Percentiles rank a stretch among this genome's conserved stretches.
Conservation (phyloP, 2,888 invertebrate species). For the Callyntrura guangdongensis region DNA sequence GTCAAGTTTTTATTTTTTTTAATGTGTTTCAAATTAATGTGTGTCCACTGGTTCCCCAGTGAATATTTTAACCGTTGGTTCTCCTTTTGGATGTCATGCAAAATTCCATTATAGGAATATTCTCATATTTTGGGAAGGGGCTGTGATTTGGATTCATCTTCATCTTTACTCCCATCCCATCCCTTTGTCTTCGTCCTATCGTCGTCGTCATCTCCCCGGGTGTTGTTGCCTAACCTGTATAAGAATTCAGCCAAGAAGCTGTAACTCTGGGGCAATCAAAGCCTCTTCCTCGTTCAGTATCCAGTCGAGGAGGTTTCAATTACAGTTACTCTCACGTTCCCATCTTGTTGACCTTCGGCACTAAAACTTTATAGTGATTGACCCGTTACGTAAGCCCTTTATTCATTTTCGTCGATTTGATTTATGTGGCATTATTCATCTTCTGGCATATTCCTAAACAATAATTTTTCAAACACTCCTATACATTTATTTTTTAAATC, state of each 20-base stretch:
- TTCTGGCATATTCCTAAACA: slow-evolving; percentile 88
- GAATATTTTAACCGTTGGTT: too few relatives aligned
- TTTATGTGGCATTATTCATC: slow-evolving; percentile 86
- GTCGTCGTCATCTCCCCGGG: slow-evolving; percentile 85
- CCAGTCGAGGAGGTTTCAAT: slow-evolving; percentile 84
- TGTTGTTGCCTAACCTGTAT: slow-evolving; percentile 87
- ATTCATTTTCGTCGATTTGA: slow-evolving; percentile 89
- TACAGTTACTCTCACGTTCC: slow-evolving; percentile 82
- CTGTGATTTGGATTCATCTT: slow-evolving; percentile 13
- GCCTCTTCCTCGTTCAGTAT: slow-evolving; percentile 86
- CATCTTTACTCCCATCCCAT: slow-evolving; percentile 69
- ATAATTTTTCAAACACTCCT: slow-evolving; percentile 89
- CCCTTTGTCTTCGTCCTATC: slow-evolving; percentile 85
- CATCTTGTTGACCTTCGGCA: slow-evolving; percentile 80
- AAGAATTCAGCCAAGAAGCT: slow-evolving; percentile 86
- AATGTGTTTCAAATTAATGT: too few relatives aligned
- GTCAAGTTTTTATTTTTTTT: too few relatives aligned
- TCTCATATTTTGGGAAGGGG: too few relatives aligned
- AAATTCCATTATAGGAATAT: too few relatives aligned
- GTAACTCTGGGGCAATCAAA: slow-evolving; percentile 86
- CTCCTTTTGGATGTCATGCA: too few relatives aligned
- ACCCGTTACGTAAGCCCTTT: slow-evolving; percentile 87
- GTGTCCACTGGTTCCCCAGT: too few relatives aligned
- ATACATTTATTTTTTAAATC: too few relatives aligned
- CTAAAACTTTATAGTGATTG: slow-evolving; percentile 87